Evolutionary conservation across 1,140 invertebrate genomes (phyloP), one percentile per base, ranked within the genome.

Genomic region (Drosophila insularis): DNA sequence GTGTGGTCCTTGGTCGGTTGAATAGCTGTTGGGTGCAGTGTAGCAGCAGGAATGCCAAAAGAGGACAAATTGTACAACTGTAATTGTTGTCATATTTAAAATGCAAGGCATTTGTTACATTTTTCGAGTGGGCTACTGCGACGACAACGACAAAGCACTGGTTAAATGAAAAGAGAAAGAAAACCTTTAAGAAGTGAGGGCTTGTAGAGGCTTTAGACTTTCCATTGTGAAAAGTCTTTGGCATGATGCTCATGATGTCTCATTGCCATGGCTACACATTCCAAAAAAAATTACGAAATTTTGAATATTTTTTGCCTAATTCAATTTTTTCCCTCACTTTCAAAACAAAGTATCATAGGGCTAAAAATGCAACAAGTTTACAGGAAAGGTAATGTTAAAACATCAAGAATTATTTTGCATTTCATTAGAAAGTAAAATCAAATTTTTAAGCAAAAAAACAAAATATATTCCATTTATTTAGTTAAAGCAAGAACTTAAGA

Each of bases 11-110:
- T 69, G 77, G 72, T 81, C 63, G 77, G 72, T 75, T 74, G 68
- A 71, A 65, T 64, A 63, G 64, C 55, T 78, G 63, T 63, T 76
- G 63, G 68, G 58, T 71, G 60, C 61, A 76, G 61, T 81, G 77
- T 50, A 50, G 43, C 78, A 67, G 72, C 61, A 68, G 75, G 78
- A 87, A 68, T 87, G 79, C 71, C 71, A 81, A 86, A 78, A 76
- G 82, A 74, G 82, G 82, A 86, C 81, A 86, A 87, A 87, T 87
- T 87, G 82, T 81, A 82, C 82, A 82, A 87, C 82, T 82, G 81
- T 86, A 86, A 86, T 86, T 86, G 82, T 86, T 86, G 81, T 87
- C 81, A 86, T 86, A 86, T 86, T 86, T 86, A 86, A 86, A 86
- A 86, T 86, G 81, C 82, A 87, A 77, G 65, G 71, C 81, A 86